These are phyloP conservation scores for Chionodraco myersi DNA, from an alignment of 2,113 vertebrate species.

Conservation along the genomic window DNA sequence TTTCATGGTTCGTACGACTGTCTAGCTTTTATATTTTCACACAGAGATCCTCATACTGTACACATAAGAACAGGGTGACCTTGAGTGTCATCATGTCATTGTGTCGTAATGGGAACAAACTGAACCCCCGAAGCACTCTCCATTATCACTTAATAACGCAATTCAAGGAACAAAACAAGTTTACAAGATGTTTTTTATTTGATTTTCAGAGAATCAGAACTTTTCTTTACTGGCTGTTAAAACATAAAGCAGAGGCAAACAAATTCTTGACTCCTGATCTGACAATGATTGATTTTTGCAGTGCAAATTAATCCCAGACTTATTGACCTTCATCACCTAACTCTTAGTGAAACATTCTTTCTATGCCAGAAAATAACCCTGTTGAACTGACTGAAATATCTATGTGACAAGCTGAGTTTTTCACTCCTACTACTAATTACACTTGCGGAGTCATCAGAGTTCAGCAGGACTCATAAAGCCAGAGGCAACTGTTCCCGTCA, in stretches of 20 bases:
- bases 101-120: neutral
- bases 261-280: neutral
- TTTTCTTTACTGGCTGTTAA: neutral
- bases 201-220: neutral
- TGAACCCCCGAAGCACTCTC: neutral
- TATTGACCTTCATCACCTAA: neutral
- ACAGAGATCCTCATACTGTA: neutral
- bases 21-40: neutral
- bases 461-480: slow-evolving; percentile 5
- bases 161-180: neutral
- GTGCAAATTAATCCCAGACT: neutral
- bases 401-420: neutral
- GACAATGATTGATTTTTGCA: neutral
- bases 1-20: neutral
- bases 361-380: neutral
- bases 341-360: neutral
- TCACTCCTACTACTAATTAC: slow-evolving; percentile 12
- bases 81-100: neutral
- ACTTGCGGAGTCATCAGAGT: neutral
- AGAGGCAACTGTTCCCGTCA: slow-evolving; percentile 13
- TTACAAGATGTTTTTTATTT: neutral
- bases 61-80: neutral
- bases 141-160: neutral
- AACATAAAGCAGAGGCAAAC: neutral
- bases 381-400: neutral